Base-by-base conservation (phyloP, 2,797 vertebrate genomes). In the Enteromius mattozi region DNA sequence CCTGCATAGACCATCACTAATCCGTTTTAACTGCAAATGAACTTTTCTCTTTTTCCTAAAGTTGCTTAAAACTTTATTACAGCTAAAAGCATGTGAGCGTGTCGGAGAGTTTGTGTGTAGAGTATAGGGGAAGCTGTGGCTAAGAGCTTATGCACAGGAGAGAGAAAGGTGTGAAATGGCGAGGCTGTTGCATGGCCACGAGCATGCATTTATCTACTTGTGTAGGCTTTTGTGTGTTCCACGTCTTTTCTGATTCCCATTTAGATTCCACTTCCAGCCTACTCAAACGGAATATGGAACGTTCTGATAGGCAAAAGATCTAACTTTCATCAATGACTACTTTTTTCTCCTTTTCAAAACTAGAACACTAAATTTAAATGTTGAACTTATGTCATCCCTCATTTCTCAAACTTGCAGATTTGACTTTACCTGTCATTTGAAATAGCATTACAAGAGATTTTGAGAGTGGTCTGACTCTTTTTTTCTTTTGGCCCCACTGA, bases 131-230 rank as follows among this genome's bases (percentile, higher is more conserved):
- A 80, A 56, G 78, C 51, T 68, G 78, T 80, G 65, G 45, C 42
- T n/a, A 19, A 68, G 63, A 68, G 30, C 19, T 68, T 7, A 37
- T 80, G 61, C 30, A 80, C 17, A 37, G 13, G 21, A n/a, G 24
- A 78, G 76, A 47, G 16, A 9, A 78, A 49, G 54, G 80, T 81
- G 80, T 81, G 68, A 81, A 72, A 16, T 0, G 54, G 80, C 47
- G 19, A 40, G 40, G 54, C 56, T 6, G 10, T 71, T 81, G 80
- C 51, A 45, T 33, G 51, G 24, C 0, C 68, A n/a, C 61, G 54
- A 59, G 27, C 8, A 63, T 42, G 51, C 9, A 0, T 17, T 6
- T 19, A 2, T 21, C 1, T 6, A 0, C 21, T 56, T 56, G 65
- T 70, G 66, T 59, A 54, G 35, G 49, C 51, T 30, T 81, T 81